phyloP scores from a whole-genome alignment of 2,797 vertebrate genomes.

The Ctenosaura bakeri region DNA sequence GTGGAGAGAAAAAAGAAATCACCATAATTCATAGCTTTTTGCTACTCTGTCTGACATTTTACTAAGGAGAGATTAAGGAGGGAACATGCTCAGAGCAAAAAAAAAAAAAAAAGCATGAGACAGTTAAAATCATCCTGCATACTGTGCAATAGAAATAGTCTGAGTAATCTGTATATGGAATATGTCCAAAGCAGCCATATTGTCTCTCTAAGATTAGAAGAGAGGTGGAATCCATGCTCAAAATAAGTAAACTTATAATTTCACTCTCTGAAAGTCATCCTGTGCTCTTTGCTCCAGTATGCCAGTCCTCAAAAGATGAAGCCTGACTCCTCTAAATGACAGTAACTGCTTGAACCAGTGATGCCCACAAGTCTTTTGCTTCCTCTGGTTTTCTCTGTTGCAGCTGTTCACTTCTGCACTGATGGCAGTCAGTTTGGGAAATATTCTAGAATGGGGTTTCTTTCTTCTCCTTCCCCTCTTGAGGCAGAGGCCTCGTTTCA shows the following conservation, averaged over 20 bases:
- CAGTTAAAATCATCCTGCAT: background rate
- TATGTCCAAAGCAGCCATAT: background rate
- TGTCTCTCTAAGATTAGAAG: constrained; percentile 7
- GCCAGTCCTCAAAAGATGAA: background rate
- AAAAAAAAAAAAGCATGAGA: rapidly evolving
- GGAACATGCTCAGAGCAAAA: rapidly evolving
- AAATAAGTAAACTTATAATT: background rate
- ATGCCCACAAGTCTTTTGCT: background rate
- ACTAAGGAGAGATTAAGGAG: background rate
- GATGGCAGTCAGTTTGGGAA: background rate
- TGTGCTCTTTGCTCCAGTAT: background rate
- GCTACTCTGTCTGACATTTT: background rate
- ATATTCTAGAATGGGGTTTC: background rate
- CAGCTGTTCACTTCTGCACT: background rate
- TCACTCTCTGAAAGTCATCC: background rate
- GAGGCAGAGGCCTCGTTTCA: background rate
- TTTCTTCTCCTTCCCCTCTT: background rate
- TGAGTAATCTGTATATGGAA: background rate
- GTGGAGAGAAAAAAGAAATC: background rate
- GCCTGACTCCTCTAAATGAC: background rate
- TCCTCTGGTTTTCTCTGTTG: background rate
- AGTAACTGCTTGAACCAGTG: background rate
- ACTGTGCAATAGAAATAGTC: background rate
- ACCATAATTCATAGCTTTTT: background rate
- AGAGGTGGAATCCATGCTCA: background rate